These are phyloP conservation scores for Sciurus niger DNA, from an alignment of 2,113 vertebrate species.

Conservation along the genomic window DNA sequence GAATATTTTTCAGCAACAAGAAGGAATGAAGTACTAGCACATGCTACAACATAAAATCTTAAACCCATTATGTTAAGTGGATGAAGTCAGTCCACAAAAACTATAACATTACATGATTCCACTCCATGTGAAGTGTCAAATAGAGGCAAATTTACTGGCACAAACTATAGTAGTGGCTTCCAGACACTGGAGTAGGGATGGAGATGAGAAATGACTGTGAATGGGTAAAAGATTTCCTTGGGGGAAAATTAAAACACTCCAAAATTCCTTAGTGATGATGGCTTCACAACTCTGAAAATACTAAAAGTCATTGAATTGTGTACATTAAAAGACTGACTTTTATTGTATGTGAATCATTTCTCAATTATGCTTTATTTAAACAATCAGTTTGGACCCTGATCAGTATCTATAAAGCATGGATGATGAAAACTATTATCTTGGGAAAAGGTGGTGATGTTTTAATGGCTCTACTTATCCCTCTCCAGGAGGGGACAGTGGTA, in stretches of 20 bases:
- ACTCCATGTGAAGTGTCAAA: neutral
- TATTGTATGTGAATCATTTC: neutral
- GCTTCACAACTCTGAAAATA: neutral
- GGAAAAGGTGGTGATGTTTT: neutral
- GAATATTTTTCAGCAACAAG: neutral
- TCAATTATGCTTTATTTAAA: neutral
- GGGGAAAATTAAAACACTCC: neutral
- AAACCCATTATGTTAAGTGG: neutral
- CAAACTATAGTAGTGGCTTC: neutral
- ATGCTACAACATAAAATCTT: neutral
- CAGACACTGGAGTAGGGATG: neutral
- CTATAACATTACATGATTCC: neutral
- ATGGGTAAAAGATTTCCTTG: neutral
- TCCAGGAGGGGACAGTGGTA: no score
- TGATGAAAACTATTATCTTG: neutral
- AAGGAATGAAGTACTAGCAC: neutral
- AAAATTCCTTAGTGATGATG: neutral
- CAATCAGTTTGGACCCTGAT: neutral
- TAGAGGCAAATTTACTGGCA: neutral
- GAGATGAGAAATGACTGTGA: neutral
- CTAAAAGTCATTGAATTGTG: neutral
- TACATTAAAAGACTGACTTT: neutral
- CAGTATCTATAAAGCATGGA: neutral
- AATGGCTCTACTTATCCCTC: neutral
- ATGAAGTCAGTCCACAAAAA: neutral